Evolutionary conservation across 2,113 vertebrate genomes (phyloP).

Genomic region (Marcusenius ussheri): DNA sequence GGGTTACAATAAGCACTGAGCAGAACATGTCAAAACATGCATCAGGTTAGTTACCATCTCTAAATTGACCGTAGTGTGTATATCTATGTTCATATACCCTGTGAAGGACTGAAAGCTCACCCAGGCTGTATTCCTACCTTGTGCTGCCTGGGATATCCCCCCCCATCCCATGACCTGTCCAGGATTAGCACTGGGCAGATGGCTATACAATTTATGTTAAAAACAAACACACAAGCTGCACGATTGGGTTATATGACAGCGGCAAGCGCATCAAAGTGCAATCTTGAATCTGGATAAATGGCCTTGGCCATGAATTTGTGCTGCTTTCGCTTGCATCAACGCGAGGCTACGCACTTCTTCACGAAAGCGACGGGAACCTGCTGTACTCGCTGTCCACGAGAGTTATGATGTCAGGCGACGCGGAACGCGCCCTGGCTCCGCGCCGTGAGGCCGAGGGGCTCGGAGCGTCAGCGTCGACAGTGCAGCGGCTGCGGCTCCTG

Average conservation of each 20-base stretch:
- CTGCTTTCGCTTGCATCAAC: constrained; percentile 17
- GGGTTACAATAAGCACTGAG: background rate
- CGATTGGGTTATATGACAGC: background rate
- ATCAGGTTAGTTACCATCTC: background rate
- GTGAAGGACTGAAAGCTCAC: background rate
- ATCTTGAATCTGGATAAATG: background rate
- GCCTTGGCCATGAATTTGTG: constrained; percentile 19
- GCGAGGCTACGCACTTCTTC: background rate
- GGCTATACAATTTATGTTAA: background rate
- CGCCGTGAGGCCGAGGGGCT: constrained; percentile 27
- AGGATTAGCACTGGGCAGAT: background rate
- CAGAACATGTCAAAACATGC: background rate
- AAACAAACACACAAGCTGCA: background rate
- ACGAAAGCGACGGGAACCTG: background rate
- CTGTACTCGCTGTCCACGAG: background rate
- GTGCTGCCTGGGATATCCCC: background rate
- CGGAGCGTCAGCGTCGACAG: constrained; percentile 37
- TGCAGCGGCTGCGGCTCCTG: constrained; percentile 42
- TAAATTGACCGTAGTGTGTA: background rate
- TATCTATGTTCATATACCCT: background rate
- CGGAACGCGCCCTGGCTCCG: background rate
- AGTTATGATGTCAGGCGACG: background rate
- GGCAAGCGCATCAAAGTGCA: background rate
- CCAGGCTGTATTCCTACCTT: background rate
- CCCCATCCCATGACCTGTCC: background rate